Evolutionary conservation across 1,140 invertebrate genomes (phyloP), one percentile per base, ranked within the genome.

Genomic region (Ips nitidus): DNA sequence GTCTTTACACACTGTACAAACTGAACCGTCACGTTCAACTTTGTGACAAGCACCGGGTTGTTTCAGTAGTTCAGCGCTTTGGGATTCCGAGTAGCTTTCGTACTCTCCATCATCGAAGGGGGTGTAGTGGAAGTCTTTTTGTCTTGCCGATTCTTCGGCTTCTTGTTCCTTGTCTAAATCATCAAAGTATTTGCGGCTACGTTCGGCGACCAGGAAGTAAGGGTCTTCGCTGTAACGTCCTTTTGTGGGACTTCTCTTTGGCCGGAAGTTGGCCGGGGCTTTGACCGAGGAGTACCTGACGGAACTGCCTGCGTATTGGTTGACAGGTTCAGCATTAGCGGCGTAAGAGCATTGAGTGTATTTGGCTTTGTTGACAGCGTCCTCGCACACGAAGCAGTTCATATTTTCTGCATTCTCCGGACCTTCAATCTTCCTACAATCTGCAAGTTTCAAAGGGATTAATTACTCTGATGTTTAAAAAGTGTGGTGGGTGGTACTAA

Each of bases 1-100:
- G 74, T 91, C 84, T 72, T 86, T 85, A 74, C 90, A 92, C 2
- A 88, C 79, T 47, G 82, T 87, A 73, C 90, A 92, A 3, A 82
- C 85, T 82, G 88, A 86, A 6, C 84, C 85, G 72, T 87, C 85
- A 74, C 83, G 88, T 57, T 84, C 78, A 0, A 88, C 81, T 77
- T 88, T 84, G 70, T 85, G 82, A 71, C 90, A 90, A 63, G 83
- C 84, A n/a, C 84, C 84, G 72, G 85, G 83, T 78, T 86, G 82
- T 73, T 83, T 82, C 4, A 86, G 80, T 78, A 86, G 82, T 38
- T 83, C 84, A 36, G 84, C 82, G 41, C 64, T 66, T 76, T 86
- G 83, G 73, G 82, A 78, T 78, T 86, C 84, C 1, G 85, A 86
- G 41, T 81, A 79, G 65, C 77, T 80, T 42, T 73, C 72, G 40